Percentiles rank a stretch among this genome's conserved stretches.
Conservation (phyloP, 2,113 vertebrate genomes). For the Circaetus cinerascens region DNA sequence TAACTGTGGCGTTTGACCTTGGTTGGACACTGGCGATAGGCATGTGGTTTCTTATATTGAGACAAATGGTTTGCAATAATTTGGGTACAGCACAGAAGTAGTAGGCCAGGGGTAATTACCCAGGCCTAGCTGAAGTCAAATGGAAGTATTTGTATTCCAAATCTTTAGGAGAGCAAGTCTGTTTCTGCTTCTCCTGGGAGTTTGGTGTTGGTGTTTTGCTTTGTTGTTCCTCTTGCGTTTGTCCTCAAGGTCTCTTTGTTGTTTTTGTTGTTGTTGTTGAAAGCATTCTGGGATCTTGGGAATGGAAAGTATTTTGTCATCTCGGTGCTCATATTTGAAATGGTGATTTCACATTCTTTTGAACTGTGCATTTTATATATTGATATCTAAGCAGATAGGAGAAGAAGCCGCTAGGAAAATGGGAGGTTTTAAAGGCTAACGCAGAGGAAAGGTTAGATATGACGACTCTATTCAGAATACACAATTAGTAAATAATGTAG, state of each 20-base stretch:
- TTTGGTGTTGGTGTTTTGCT: not conserved
- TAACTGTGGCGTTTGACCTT: not conserved
- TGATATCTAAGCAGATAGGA: not conserved
- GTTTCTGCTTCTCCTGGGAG: not conserved
- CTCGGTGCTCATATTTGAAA: not conserved
- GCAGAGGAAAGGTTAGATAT: not conserved
- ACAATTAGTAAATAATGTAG: not conserved
- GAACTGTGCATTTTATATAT: not conserved
- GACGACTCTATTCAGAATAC: fast-evolving
- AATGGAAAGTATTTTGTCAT: not conserved
- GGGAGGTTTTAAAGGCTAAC: not conserved
- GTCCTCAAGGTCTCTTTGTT: not conserved
- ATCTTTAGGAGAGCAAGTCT: not conserved
- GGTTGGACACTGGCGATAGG: not conserved
- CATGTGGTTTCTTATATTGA: not conserved
- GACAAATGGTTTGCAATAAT: not conserved
- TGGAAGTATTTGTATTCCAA: not conserved
- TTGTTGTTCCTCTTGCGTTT: not conserved
- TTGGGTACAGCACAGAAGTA: not conserved
- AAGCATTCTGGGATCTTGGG: not conserved
- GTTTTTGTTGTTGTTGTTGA: not conserved
- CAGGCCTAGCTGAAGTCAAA: not conserved
- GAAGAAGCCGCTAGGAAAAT: not conserved
- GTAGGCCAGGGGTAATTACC: not conserved
- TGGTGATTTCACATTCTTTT: not conserved